These are phyloP conservation scores for Drosophila ambigua DNA, from an alignment of 1,140 invertebrate genomes.

Conservation along the genomic window DNA sequence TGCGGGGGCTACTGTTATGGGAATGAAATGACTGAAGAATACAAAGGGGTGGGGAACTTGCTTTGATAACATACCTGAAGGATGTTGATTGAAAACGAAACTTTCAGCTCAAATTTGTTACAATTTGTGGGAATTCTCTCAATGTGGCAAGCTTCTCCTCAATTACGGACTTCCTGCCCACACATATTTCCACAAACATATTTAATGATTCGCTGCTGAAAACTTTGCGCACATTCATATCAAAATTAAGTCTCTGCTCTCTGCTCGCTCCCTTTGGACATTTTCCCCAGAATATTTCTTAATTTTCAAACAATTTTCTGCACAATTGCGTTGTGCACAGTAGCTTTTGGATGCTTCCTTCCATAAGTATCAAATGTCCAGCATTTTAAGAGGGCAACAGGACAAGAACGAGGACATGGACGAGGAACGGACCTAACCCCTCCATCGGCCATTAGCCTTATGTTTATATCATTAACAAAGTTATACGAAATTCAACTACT, in stretches of 20 bases:
- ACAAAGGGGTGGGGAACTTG: slow-evolving; percentile 26
- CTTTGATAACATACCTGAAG: background rate
- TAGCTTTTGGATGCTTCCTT: slow-evolving; percentile 6
- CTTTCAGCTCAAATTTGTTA: background rate
- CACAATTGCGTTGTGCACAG: slow-evolving; percentile 18
- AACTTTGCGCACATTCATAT: slow-evolving; percentile 23
- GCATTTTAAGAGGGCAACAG: slow-evolving; percentile 3
- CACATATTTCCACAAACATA: slow-evolving; percentile 6
- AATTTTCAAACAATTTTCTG: slow-evolving; percentile 44
- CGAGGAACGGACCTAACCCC: background rate
- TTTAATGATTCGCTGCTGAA: slow-evolving; percentile 1
- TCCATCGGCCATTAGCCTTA: slow-evolving; percentile 33
- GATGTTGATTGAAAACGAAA: slow-evolving; percentile 6
- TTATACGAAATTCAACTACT: slow-evolving; percentile 41
- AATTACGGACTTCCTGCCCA: too few relatives aligned
- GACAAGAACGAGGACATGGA: too few relatives aligned
- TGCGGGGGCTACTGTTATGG: background rate
- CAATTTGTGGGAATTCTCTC: slow-evolving; percentile 3
- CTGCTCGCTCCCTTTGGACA: slow-evolving; percentile 7
- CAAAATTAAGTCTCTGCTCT: background rate
- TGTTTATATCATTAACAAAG: slow-evolving; percentile 59
- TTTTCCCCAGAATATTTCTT: slow-evolving; percentile 32
- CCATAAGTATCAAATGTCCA: slow-evolving; percentile 24
- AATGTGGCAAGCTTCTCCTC: background rate
- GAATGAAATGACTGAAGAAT: slow-evolving; percentile 23